Base-by-base conservation (phyloP, 2,113 vertebrate species). In the Hippocampus zosterae region DNA sequence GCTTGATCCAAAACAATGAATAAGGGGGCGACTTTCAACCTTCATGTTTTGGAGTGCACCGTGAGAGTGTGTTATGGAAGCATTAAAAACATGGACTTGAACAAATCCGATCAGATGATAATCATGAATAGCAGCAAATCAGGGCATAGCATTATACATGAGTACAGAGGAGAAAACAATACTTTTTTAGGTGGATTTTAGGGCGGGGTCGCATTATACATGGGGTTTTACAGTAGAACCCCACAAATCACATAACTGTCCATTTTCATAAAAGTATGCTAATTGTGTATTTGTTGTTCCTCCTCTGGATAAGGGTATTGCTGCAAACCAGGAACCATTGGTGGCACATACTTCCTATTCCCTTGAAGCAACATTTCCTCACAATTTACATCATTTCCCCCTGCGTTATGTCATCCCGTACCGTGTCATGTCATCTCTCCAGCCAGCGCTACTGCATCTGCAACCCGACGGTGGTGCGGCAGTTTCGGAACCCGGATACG, bases 381-480 rank as follows among this genome's bases (percentile, higher is more conserved):
- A 27, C 29, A 62, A 44, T 64, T 23, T 18, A 23, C 62, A 42
- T 13, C 4, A 42, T 42, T 41, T 37, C 18, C 60, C 12, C 37
- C 41, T 23, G 62, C n/a, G 46, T 23, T 46, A 48, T 19, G 42
- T 44, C 13, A 42, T 65, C 23, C 46, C 8, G n/a, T 46, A 46
- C 42, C 23, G 13, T 27, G 23, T 27, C 13, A 27, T 18, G 7
- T 79, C 16, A 81, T 62, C 25, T 71, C 41, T 56, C 37, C 74
- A 99, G 97, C 91, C 97, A 99, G 83, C 92, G 97, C 23, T 99
- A 98, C 91, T 98, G 97, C 84, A 96, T 99, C 92, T 99, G 97
- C 87, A 99, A 99, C 88, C 95, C 96, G 0, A 95, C 95, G 0
- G 94, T 99, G 69, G 96, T 99, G 76, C 91, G 96, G 8, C 97